Conservation (phyloP, 1,140 invertebrate species). For the Brachionus rotundiformis region DNA sequence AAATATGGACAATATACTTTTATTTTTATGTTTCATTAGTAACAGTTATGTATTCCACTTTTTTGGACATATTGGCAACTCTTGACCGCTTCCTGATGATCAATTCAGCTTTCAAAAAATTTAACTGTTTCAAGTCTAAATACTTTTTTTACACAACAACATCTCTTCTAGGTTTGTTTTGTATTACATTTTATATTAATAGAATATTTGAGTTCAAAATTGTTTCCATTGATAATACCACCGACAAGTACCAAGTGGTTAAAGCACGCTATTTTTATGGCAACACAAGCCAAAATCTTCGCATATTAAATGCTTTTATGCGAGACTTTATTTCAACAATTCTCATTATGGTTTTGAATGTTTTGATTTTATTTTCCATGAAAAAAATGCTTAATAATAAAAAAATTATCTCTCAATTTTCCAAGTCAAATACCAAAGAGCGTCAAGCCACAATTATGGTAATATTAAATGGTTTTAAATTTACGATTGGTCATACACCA, state of each 20-base stretch:
- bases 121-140: neutral
- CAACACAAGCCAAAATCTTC: neutral
- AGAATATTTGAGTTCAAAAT: conserved; percentile 6
- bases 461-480: neutral
- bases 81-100: neutral
- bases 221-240: neutral
- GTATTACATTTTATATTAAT: neutral
- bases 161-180: neutral
- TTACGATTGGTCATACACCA: neutral
- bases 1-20: neutral
- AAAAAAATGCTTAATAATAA: neutral
- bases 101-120: neutral
- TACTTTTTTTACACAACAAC: neutral
- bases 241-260: neutral
- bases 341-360: neutral
- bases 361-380: neutral
- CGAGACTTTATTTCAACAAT: neutral
- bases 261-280: neutral
- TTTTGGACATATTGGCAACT: neutral
- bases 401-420: neutral
- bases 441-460: neutral
- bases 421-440: neutral
- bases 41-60: neutral
- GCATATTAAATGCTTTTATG: neutral
- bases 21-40: neutral